A percentile compares a stretch with the other conserved stretches of the same genome.
These are phyloP conservation scores for Cyphomyrus plagiostoma DNA, from an alignment of 2,113 vertebrate genomes.

Conservation along the genomic window DNA sequence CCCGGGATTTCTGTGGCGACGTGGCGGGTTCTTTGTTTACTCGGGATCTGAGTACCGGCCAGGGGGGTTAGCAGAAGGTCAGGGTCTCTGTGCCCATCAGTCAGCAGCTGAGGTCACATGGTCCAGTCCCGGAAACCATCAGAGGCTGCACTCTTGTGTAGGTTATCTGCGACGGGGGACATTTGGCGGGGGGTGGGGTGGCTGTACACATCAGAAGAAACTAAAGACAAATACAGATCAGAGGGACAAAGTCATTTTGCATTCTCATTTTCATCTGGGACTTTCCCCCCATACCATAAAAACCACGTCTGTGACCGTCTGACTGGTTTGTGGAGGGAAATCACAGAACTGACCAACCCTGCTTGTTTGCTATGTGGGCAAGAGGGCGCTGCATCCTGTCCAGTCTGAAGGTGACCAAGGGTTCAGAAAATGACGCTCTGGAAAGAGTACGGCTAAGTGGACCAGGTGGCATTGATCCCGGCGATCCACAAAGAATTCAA, in stretches of 20 bases:
- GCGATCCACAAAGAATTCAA: not conserved
- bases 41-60: slow-evolving; percentile 30
- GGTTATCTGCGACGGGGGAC: not conserved
- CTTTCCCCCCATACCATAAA: not conserved
- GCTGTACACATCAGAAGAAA: not conserved
- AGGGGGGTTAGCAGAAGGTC: slow-evolving; percentile 51
- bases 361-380: not conserved
- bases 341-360: not conserved
- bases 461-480: not conserved
- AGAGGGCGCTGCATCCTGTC: not conserved
- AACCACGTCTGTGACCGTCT: not conserved
- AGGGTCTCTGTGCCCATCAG: slow-evolving; percentile 33
- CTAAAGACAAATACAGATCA: not conserved
- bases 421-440: not conserved
- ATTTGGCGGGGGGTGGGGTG: not conserved
- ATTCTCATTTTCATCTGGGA: not conserved
- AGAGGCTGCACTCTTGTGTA: not conserved
- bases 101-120: not conserved
- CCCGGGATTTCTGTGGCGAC: slow-evolving; percentile 49
- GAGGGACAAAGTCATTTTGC: not conserved
- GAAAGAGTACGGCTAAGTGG: not conserved
- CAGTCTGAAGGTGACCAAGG: not conserved
- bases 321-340: not conserved
- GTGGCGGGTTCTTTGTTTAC: slow-evolving; percentile 54
- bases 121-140: not conserved